These are phyloP conservation scores for Spialia ferax DNA, from an alignment of 2,888 invertebrate species.

Conservation along the genomic window DNA sequence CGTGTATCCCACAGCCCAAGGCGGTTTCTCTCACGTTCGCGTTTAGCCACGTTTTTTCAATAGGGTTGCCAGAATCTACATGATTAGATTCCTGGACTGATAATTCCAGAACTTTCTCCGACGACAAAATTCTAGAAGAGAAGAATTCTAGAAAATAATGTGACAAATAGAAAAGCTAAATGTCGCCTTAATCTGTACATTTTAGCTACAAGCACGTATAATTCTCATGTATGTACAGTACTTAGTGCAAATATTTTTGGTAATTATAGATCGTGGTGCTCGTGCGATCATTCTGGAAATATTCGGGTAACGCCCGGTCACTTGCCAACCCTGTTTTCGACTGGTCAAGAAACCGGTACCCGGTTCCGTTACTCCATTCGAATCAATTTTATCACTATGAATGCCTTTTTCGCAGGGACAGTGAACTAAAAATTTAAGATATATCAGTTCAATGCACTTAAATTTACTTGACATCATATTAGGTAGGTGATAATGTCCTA, in stretches of 20 bases:
- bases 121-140: not conserved
- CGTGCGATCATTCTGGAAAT: not conserved
- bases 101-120: no score
- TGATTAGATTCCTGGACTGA: not conserved
- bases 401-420: slow-evolving; percentile 37
- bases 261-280: not conserved
- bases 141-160: no score
- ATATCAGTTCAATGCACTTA: not conserved
- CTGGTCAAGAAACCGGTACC: slow-evolving; percentile 58
- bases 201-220: no score
- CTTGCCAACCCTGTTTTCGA: slow-evolving; percentile 43
- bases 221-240: no score
- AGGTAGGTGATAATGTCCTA: no score
- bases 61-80: not conserved
- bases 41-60: slow-evolving; percentile 57
- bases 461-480: no score
- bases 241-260: not conserved
- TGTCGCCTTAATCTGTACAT: no score
- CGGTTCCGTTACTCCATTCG: slow-evolving; percentile 55
- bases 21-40: slow-evolving; percentile 46
- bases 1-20: slow-evolving; percentile 24
- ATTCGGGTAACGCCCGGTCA: not conserved
- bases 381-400: slow-evolving; percentile 43
- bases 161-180: no score
- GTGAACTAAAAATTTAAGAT: slow-evolving; percentile 9